Percentiles rank a stretch among this genome's conserved stretches.
phyloP scores from a whole-genome alignment of 2,888 invertebrate species.

The Liopterus haemorrhoidalis region DNA sequence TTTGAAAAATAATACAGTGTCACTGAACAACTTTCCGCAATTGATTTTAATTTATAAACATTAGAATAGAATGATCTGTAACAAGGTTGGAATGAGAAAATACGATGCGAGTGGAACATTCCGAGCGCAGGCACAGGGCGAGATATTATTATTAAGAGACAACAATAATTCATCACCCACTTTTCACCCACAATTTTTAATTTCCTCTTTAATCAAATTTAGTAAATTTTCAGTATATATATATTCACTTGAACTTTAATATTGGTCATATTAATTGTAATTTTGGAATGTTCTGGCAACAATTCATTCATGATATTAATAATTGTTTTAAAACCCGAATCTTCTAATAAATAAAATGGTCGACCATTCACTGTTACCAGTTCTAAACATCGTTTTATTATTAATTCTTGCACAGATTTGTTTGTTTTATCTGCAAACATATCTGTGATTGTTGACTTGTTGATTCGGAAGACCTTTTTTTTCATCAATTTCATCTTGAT shows the following conservation, averaged over 20 bases:
- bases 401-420: slow-evolving; percentile 2
- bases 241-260: slow-evolving; percentile 3
- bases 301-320: slow-evolving; percentile 11
- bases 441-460: slow-evolving; percentile 5
- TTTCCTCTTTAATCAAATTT: slow-evolving; percentile 7
- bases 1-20: no score
- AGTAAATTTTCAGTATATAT: neutral
- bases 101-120: no score
- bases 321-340: slow-evolving; percentile 16
- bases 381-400: slow-evolving; percentile 17
- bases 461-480: neutral
- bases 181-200: no score
- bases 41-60: no score
- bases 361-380: slow-evolving; percentile 19
- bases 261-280: slow-evolving; percentile 1
- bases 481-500: neutral
- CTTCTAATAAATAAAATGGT: slow-evolving; percentile 16
- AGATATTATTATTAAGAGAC: no score
- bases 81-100: no score
- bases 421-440: neutral
- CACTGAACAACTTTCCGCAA: no score
- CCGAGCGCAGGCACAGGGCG: no score
- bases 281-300: neutral
- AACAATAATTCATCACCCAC: no score
- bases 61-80: no score